Conservation (phyloP, 2,797 vertebrate genomes). For the Catostomus latipinnis region DNA sequence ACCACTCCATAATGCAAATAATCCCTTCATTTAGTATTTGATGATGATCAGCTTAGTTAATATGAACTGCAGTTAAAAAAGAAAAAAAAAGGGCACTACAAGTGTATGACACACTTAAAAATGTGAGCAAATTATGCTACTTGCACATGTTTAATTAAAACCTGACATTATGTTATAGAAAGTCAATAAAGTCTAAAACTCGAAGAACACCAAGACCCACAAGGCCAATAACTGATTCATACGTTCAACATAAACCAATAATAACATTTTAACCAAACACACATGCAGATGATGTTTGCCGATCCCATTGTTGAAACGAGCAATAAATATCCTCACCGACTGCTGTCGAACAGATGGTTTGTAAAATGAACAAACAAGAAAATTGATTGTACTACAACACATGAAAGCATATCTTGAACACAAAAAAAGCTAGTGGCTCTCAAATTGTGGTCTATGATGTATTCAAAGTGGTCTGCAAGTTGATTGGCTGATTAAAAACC, state of each 20-base stretch:
- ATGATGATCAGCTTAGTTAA: too few species aligned
- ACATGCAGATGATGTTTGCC: constrained; percentile 51
- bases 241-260: constrained; percentile 31
- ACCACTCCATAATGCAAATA: too few species aligned
- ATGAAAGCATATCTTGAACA: constrained; percentile 34
- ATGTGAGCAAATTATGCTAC: too few species aligned
- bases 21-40: too few species aligned
- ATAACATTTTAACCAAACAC: constrained; percentile 37
- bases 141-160: neutral
- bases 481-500: too few species aligned
- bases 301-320: constrained; percentile 21
- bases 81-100: too few species aligned
- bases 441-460: too few species aligned
- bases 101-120: too few species aligned
- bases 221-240: neutral
- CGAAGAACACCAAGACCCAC: neutral
- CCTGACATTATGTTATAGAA: neutral
- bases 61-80: too few species aligned
- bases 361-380: constrained; percentile 61
- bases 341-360: constrained; percentile 43
- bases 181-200: neutral
- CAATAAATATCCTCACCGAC: constrained; percentile 25
- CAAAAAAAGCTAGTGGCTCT: neutral
- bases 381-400: constrained; percentile 29
- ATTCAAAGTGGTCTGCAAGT: too few species aligned